Percentiles rank a stretch among this genome's conserved stretches.
phyloP scores from a whole-genome alignment of 2,797 vertebrate species.

The Eulemur coronatus region DNA sequence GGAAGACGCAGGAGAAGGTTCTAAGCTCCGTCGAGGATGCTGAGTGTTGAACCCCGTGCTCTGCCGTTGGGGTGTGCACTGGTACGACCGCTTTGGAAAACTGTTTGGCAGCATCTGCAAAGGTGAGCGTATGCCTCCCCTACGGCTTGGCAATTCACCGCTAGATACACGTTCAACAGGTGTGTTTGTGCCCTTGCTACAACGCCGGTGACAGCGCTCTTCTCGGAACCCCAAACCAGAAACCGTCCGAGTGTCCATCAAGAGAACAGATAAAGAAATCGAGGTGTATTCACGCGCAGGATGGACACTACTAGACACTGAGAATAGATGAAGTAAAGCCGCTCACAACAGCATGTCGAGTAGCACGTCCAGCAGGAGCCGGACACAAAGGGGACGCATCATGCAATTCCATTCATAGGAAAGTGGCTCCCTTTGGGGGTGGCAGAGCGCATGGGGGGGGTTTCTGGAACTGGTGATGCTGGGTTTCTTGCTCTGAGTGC shows the following conservation, averaged over 20 bases:
- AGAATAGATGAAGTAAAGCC: background rate
- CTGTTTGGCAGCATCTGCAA: background rate
- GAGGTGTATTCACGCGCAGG: background rate
- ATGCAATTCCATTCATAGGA: fast-evolving
- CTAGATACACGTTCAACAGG: fast-evolving
- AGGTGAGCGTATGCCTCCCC: fast-evolving
- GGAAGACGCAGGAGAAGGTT: fast-evolving
- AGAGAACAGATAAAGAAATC: too few relatives aligned
- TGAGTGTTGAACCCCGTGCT: fast-evolving
- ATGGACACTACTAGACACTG: fast-evolving
- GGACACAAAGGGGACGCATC: background rate
- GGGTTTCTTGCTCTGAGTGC: background rate
- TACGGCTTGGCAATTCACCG: too few relatives aligned
- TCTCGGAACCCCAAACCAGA: background rate
- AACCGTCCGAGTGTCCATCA: background rate
- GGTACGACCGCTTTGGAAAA: background rate
- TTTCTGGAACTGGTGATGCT: too few relatives aligned
- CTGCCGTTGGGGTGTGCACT: background rate
- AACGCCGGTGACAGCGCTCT: fast-evolving
- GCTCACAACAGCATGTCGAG: fast-evolving
- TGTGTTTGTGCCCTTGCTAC: background rate
- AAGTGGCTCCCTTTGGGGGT: background rate
- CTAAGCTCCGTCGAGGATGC: fast-evolving
- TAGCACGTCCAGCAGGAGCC: too few relatives aligned
- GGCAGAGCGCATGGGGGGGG: too few relatives aligned